Percentiles rank a stretch among this genome's conserved stretches.
Conservation (phyloP, 2,888 invertebrate species). For the Nematopogon swammerdamellus region DNA sequence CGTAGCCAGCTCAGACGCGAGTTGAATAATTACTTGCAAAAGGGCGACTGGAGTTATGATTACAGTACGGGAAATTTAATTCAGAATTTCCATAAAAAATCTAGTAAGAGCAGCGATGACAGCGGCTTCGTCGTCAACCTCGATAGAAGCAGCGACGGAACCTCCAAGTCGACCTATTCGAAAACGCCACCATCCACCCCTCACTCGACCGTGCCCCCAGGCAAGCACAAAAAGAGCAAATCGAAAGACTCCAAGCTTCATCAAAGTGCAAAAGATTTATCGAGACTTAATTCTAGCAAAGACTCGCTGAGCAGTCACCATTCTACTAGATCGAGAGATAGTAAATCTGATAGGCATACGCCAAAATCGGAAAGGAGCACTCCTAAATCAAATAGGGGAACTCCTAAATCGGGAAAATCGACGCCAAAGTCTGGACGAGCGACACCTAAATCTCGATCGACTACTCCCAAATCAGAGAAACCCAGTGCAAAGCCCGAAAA, state of each 20-base stretch:
- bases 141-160: conserved; percentile 49
- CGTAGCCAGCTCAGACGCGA: conserved; percentile 47
- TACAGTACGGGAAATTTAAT: conserved; percentile 47
- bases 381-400: conserved; percentile 42
- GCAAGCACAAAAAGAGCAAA: conserved; percentile 45
- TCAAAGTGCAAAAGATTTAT: conserved; percentile 32
- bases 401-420: conserved; percentile 6
- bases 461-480: conserved; percentile 48
- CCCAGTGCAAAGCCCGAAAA: conserved; percentile 48
- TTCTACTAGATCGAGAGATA: conserved; percentile 46
- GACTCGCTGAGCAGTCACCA: conserved; percentile 52
- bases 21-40: conserved; percentile 47
- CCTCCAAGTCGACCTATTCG: conserved; percentile 46
- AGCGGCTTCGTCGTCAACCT: conserved; percentile 51
- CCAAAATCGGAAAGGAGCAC: conserved; percentile 48
- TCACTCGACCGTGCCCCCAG: conserved; percentile 44
- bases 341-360: conserved; percentile 45
- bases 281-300: conserved; percentile 44
- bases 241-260: conserved; percentile 46
- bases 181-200: conserved; percentile 49
- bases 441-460: conserved; percentile 41
- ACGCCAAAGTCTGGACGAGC: conserved; percentile 41
- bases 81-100: conserved; percentile 50
- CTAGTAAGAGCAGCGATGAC: conserved; percentile 50
- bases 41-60: conserved; percentile 51